Percentiles rank a stretch among this genome's conserved stretches.
Evolutionary conservation across 2,888 invertebrate species (phyloP).

Genomic region (Euspilapteryx auroguttella): DNA sequence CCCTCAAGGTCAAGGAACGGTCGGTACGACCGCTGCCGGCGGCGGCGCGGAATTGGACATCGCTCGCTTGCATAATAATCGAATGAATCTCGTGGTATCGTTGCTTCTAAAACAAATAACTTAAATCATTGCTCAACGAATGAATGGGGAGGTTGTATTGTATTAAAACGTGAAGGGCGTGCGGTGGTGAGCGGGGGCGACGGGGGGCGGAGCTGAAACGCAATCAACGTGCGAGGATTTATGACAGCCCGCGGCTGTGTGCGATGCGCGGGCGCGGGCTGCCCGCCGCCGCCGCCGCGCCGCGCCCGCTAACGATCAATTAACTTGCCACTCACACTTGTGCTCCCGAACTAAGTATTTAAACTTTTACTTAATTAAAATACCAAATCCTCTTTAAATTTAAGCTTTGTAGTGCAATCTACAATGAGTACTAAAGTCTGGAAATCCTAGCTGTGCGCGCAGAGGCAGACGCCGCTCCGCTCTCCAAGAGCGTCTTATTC

Average conservation of each 20-base stretch:
- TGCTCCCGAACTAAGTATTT: background rate
- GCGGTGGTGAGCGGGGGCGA: background rate
- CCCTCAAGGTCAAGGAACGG: no score
- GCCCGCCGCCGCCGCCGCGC: no score
- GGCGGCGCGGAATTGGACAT: constrained; percentile 1
- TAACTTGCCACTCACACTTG: background rate
- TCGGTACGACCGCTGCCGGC: background rate
- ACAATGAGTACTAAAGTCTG: no score
- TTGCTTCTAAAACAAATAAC: constrained; percentile 42
- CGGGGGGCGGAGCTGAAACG: constrained; percentile 11
- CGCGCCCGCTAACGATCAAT: background rate
- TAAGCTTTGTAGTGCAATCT: no score
- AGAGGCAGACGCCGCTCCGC: no score
- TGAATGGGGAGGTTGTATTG: constrained; percentile 16
- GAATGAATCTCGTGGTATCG: constrained; percentile 29
- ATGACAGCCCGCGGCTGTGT: constrained; percentile 21
- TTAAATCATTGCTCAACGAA: constrained; percentile 31
- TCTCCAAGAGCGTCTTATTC: no score
- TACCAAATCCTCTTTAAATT: no score
- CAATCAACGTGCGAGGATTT: constrained; percentile 44
- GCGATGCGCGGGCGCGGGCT: constrained; percentile 13
- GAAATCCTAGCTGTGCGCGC: no score
- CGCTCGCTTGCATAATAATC: no score
- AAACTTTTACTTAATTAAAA: background rate
- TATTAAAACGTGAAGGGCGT: no score